Base-by-base conservation (phyloP, 2,113 vertebrate species). In the Zingel zingel region DNA sequence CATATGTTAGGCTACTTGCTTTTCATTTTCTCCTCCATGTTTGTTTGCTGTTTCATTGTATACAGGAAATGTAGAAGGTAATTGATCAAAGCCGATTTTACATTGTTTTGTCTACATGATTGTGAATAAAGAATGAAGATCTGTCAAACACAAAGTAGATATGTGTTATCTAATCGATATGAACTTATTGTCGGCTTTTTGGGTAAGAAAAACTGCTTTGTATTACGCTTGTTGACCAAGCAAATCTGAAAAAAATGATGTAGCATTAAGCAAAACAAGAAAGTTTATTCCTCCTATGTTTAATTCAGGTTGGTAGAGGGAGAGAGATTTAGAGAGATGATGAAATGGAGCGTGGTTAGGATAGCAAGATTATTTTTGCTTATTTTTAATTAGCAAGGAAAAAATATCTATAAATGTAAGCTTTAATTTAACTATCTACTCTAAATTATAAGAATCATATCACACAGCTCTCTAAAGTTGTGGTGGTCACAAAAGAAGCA, bases 1-100 rank as follows among this genome's bases (percentile, higher is more conserved):
- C 57, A 95, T 94, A 93, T 93, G 89, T 93, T 83, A 14, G 72
- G 78, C 78, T 88, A 78, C 88, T 88, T 91, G 84, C 72, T 88
- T 90, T 90, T 89, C 81, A 79, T 91, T 91, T 85, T 84, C 72
- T 75, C 56, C 74, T 76, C 33, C 66, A 68, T 88, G 88, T 90
- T 89, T 92, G 88, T 87, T 92, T 92, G 79, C 70, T 48, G 54
- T 84, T 84, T 84, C 77, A 76, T 76, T 89, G 84, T 82, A 65
- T 72, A 27, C 48, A 69, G 77, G 67, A 89, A 50, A 85, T 84
- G 84, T 74, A 80, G 67, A 71, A 73, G 78, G 63, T 89, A 89
- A 89, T 67, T 69, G 79, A 85, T 79, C 57, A 77, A 68, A 69
- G 39, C 30, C 4, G 7, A 15, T 54, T 43, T 43, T 50, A 11